Percentiles rank a stretch among this genome's conserved stretches.
Conservation (phyloP, 2,888 invertebrate species). For the Sarcophaga variegata region DNA sequence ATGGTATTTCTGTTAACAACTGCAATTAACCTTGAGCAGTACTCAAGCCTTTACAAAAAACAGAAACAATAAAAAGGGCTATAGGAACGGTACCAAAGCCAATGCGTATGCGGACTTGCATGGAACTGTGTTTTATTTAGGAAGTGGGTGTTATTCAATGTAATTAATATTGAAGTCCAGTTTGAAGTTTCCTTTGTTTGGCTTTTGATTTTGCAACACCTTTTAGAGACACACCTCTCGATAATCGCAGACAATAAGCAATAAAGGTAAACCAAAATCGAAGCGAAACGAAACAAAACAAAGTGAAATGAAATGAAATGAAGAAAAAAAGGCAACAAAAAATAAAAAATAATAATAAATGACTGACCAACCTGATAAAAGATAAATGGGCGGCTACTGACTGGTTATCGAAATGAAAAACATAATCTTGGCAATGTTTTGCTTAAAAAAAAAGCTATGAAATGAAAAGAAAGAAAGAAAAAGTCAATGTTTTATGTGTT, state of each 20-base stretch:
- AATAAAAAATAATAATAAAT: constrained; percentile 51
- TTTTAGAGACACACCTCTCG: constrained; percentile 65
- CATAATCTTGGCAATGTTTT: constrained; percentile 40
- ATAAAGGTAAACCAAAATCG: constrained; percentile 10
- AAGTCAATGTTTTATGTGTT: too few relatives aligned
- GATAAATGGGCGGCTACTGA: constrained; percentile 56
- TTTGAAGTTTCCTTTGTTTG: constrained; percentile 32
- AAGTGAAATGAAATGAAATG: neutral
- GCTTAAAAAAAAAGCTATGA: neutral
- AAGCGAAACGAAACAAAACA: neutral
- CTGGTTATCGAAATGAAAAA: constrained; percentile 50
- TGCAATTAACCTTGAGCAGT: constrained; percentile 58
- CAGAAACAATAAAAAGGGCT: constrained; percentile 4
- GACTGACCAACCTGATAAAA: constrained; percentile 58
- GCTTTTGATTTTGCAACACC: constrained; percentile 64
- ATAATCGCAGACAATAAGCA: constrained; percentile 59
- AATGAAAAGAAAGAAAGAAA: neutral
- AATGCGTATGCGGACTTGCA: constrained; percentile 33
- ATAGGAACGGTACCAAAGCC: constrained; percentile 21
- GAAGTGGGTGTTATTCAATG: constrained; percentile 68
- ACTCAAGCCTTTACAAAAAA: constrained; percentile 9
- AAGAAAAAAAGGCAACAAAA: constrained; percentile 11
- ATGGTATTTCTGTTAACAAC: constrained; percentile 18
- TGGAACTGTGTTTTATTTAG: constrained; percentile 25
- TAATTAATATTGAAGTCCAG: constrained; percentile 63